phyloP scores from a whole-genome alignment of 2,888 invertebrate genomes.

The Taphrorychus bicolor region DNA sequence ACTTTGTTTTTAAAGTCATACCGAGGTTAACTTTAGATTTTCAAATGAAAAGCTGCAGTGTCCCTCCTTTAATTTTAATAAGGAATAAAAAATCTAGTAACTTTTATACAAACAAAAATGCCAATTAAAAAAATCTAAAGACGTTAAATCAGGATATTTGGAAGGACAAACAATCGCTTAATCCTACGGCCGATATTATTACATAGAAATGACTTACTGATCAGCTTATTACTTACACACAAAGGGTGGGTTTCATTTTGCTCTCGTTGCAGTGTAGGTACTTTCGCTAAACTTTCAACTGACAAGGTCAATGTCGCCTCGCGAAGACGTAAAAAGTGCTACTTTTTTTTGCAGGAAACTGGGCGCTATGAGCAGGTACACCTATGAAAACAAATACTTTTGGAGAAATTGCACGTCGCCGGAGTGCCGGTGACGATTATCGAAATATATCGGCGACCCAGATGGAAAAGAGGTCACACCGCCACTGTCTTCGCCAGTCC shows the following conservation, averaged over 20 bases:
- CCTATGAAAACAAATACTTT: conserved; percentile 33
- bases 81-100: too few species aligned
- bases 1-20: too few species aligned
- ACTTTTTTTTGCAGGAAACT: conserved; percentile 3
- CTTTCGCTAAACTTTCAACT: conserved; percentile 3
- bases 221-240: too few species aligned
- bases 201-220: too few species aligned
- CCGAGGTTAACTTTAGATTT: too few species aligned
- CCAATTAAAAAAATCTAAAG: too few species aligned
- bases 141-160: too few species aligned
- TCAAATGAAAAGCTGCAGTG: too few species aligned
- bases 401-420: conserved; percentile 34
- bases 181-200: too few species aligned
- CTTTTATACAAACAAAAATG: too few species aligned
- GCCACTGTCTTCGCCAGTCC: conserved; percentile 30
- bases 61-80: too few species aligned
- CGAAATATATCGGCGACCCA: conserved; percentile 31
- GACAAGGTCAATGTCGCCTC: background rate
- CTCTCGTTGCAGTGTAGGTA: background rate
- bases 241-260: background rate
- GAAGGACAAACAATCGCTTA: too few species aligned
- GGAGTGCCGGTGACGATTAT: background rate
- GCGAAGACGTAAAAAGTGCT: background rate
- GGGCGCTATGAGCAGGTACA: background rate
- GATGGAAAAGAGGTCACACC: conserved; percentile 36